Evolutionary conservation across 2,797 vertebrate species (phyloP).

Genomic region (Cygnus olor): DNA sequence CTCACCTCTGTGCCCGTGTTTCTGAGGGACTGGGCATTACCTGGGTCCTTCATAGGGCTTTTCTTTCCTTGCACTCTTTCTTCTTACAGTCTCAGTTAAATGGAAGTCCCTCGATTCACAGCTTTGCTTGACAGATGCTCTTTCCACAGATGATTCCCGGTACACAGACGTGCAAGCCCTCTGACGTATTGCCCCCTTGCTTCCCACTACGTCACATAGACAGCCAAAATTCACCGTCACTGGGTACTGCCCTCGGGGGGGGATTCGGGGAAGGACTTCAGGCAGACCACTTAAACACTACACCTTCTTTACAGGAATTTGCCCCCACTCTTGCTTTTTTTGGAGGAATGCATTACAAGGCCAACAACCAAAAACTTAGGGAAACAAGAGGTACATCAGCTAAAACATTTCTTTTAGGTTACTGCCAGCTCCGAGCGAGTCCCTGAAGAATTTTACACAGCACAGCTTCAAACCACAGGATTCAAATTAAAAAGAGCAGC

Average conservation of each 20-base stretch:
- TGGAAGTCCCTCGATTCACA: neutral
- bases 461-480: neutral
- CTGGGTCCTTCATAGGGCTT: neutral
- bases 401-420: neutral
- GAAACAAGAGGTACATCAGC: neutral
- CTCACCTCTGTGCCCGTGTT: neutral
- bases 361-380: rapidly evolving
- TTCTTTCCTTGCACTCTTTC: rapidly evolving
- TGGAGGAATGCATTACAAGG: neutral
- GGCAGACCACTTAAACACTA: neutral
- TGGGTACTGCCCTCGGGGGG: rapidly evolving
- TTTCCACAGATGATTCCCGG: neutral
- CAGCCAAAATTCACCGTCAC: neutral
- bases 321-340: neutral
- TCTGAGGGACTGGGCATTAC: neutral
- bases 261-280: neutral
- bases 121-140: neutral
- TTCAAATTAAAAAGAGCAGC: neutral
- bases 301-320: neutral
- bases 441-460: neutral
- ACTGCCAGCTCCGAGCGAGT: neutral
- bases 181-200: rapidly evolving
- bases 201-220: neutral
- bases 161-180: neutral
- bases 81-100: neutral